Percentiles rank a stretch among this genome's conserved stretches.
Evolutionary conservation across 2,797 vertebrate species (phyloP).

Genomic region (Esox lucius): DNA sequence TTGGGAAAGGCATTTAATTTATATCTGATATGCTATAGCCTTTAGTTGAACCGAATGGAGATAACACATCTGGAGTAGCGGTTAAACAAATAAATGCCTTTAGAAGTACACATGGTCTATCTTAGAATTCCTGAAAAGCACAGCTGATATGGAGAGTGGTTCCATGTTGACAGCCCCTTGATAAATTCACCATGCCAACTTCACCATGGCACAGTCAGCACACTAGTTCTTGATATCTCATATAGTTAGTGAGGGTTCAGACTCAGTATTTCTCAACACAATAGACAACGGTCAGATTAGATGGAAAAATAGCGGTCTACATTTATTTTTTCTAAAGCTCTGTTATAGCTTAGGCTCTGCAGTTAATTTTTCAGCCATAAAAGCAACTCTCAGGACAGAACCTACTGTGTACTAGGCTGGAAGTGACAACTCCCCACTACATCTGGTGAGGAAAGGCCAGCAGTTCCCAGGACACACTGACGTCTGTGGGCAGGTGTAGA

Average conservation of each 20-base stretch:
- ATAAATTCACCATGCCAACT: background rate
- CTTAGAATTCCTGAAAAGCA: constrained; percentile 14
- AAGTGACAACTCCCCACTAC: constrained; percentile 71
- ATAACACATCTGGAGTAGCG: constrained; percentile 22
- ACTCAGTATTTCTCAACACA: background rate
- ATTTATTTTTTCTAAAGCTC: background rate
- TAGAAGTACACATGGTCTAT: constrained; percentile 31
- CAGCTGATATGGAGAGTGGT: background rate
- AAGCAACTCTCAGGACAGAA: constrained; percentile 11
- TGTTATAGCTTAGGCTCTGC: background rate
- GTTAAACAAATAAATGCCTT: background rate
- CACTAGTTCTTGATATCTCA: background rate
- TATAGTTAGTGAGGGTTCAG: background rate
- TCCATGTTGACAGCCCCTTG: constrained; percentile 11
- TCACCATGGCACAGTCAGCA: background rate
- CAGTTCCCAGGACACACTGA: constrained; percentile 57
- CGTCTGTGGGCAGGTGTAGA: constrained; percentile 43
- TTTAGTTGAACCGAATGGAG: constrained; percentile 41
- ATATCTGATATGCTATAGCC: constrained; percentile 45
- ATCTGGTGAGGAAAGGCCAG: constrained; percentile 60
- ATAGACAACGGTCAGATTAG: background rate
- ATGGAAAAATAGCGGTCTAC: too few species aligned
- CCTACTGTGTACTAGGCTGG: constrained; percentile 67
- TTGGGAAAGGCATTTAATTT: constrained; percentile 20
- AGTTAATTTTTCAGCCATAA: constrained; percentile 6